phyloP scores from a whole-genome alignment of 2,113 vertebrate genomes.

The Lipotes vexillifer region DNA sequence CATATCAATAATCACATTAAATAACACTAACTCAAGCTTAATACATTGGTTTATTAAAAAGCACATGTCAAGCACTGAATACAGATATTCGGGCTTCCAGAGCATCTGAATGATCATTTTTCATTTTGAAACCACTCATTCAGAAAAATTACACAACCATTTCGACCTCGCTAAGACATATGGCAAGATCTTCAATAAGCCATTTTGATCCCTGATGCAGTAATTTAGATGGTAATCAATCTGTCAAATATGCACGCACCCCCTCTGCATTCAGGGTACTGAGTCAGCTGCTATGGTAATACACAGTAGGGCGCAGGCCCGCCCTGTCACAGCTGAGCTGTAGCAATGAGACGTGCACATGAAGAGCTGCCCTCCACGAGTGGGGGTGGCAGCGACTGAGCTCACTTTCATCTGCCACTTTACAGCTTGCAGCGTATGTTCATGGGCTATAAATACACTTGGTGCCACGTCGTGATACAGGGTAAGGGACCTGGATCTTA shows the following conservation, averaged over 20 bases:
- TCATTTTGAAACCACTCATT: neutral
- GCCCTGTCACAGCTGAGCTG: neutral
- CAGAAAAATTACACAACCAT: neutral
- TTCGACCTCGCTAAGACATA: neutral
- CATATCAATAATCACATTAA: neutral
- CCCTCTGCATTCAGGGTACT: neutral
- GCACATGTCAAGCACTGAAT: neutral
- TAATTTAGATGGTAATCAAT: neutral
- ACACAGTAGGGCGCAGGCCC: neutral
- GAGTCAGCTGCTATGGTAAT: neutral
- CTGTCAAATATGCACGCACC: neutral
- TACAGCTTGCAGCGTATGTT: neutral
- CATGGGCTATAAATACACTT: neutral
- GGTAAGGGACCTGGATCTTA: neutral
- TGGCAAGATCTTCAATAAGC: neutral
- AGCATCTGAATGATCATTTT: neutral
- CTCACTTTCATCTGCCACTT: neutral
- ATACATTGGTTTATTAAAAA: neutral
- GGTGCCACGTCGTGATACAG: neutral
- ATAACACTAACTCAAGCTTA: neutral
- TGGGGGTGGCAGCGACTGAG: neutral
- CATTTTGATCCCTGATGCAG: neutral
- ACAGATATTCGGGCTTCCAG: neutral
- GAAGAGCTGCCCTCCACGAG: neutral
- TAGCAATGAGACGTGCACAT: rapidly evolving